These are phyloP conservation scores for Rhineura floridana DNA, from an alignment of 2,113 vertebrate species.

Conservation along the genomic window DNA sequence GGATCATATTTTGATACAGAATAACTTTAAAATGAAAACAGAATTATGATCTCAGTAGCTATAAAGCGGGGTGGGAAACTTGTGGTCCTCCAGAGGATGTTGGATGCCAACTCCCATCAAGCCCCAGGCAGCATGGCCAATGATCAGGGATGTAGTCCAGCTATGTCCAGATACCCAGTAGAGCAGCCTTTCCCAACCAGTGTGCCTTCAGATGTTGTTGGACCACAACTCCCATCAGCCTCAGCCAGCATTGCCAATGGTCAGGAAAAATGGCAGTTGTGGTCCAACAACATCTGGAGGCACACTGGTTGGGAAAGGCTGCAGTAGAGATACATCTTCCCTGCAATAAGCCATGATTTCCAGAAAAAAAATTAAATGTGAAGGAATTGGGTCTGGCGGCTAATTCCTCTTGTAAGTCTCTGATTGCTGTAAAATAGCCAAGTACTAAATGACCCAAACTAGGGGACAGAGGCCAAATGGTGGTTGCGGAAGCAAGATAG, in stretches of 20 bases:
- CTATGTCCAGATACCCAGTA: too few relatives aligned
- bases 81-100: not conserved
- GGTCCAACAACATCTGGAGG: not conserved
- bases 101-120: not conserved
- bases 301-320: not conserved
- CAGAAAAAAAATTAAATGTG: slow-evolving; percentile 4
- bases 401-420: not conserved
- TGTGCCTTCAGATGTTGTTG: too few relatives aligned
- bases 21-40: not conserved
- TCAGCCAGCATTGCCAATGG: not conserved
- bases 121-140: not conserved
- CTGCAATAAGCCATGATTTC: not conserved
- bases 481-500: not conserved
- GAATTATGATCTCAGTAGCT: not conserved
- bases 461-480: not conserved
- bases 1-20: not conserved
- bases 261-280: not conserved
- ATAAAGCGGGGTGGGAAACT: not conserved
- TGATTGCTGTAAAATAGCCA: not conserved
- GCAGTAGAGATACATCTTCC: not conserved
- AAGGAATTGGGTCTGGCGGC: not conserved
- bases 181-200: not conserved
- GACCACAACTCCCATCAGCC: not conserved
- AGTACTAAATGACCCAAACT: not conserved
- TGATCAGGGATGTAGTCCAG: not conserved